These are phyloP conservation scores for Drosophila nikananu DNA, from an alignment of 1,140 invertebrate species.

Conservation along the genomic window DNA sequence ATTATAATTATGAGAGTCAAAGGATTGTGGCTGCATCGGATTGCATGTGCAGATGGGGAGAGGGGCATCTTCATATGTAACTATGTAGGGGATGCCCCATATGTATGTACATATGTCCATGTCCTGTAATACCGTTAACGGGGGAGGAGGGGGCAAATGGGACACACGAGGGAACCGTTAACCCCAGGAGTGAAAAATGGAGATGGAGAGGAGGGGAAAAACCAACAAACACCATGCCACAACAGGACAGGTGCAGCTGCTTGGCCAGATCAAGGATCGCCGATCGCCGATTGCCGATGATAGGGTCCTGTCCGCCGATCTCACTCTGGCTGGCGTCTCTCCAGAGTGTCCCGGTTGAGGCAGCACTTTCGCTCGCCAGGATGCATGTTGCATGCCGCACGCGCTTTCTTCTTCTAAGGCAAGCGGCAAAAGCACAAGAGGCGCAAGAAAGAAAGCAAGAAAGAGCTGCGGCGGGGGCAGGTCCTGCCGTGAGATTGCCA, in stretches of 20 bases:
- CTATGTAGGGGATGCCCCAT: background rate
- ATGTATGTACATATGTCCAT: slow-evolving; percentile 18
- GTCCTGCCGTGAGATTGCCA: slow-evolving; percentile 65
- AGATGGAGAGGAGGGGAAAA: slow-evolving; percentile 4
- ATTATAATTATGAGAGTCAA: slow-evolving; percentile 72
- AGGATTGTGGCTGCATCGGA: slow-evolving; percentile 24
- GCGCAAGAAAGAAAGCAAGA: background rate
- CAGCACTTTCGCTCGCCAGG: slow-evolving; percentile 56
- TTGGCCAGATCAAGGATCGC: slow-evolving; percentile 46
- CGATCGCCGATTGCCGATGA: slow-evolving; percentile 39
- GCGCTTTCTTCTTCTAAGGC: slow-evolving; percentile 56
- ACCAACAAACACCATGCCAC: slow-evolving; percentile 39
- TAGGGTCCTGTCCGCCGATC: slow-evolving; percentile 38
- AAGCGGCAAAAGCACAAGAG: background rate
- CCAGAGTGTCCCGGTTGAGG: background rate
- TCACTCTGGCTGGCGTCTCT: background rate
- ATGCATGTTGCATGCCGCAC: slow-evolving; percentile 67
- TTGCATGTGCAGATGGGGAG: background rate
- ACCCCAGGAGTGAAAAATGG: slow-evolving; percentile 9
- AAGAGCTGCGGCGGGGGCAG: slow-evolving; percentile 16
- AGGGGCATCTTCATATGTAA: background rate
- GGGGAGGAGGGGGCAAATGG: too few relatives aligned
- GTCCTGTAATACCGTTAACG: slow-evolving; percentile 59
- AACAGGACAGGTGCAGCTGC: slow-evolving; percentile 70
- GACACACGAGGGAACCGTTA: slow-evolving; percentile 52